Base-by-base conservation (phyloP, 2,888 invertebrate genomes). In the Vanessa cardui region DNA sequence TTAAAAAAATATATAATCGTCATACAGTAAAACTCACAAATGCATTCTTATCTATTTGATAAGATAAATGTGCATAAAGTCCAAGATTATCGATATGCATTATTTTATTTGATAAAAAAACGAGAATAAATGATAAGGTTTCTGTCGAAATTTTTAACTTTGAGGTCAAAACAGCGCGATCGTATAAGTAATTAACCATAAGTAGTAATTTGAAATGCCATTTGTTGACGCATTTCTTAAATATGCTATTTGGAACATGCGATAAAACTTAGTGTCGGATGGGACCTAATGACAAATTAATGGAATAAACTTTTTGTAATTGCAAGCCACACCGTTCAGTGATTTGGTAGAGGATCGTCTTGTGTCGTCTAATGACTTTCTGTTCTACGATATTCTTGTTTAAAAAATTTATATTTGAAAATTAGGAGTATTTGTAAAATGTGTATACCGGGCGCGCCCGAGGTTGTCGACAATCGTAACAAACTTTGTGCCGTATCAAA, bases 251-350 rank as follows among this genome's bases (percentile, higher is more conserved):
- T 85, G 67, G 88, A 85, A 76, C 88, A 82, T 75, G 65, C 73
- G 85, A 85, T 86, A 86, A 85, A 76, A 79, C 79, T 75, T 66
- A 74, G 73, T 74, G 75, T 71, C 73, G 62, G 73, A 63, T 72
- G 67, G 71, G 70, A 62, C 72, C 74, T 91, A 90, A 91, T 86
- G 87, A 85, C 76, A 82, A 84, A 87, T 88, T 87, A 89, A 90
- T 90, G 81, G 82, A 76, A 77, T 83, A 80, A 78, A 77, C 68
- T 75, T 80, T 78, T 77, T 74, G 73, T 82, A 80, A 83, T 83
- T 77, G 70, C 72, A 68, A 79, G 70, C 71, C 85, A 85, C 73
- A 84, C 68, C 73, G 77, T 76, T 79, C 61, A 59, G 77, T 78
- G 76, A 71, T 72, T 73, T 73, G 71, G 72, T 66, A 67, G 73